Base-by-base conservation (phyloP, 2,797 vertebrate species). In the Chaunax sp. region DNA sequence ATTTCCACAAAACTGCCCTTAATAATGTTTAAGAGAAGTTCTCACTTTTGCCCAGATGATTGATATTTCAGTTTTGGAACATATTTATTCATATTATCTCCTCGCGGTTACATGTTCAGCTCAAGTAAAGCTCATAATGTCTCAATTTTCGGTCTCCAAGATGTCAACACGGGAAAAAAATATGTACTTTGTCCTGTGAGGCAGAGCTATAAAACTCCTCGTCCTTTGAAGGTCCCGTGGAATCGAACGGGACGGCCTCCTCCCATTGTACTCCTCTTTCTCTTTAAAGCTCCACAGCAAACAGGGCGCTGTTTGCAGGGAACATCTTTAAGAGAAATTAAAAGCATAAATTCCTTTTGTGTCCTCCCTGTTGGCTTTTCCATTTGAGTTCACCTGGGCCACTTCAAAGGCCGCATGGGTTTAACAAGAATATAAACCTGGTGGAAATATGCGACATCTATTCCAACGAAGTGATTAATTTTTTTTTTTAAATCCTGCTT, bases 161-260 rank as follows among this genome's bases (percentile, higher is more conserved):
- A 75, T 59, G 71, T 82, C 66, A 84, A 79, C 82, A 82, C 44
- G 63, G 55, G 19, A 54, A 68, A 72, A 71, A 65, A 63, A 60
- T 58, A 61, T 69, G 80, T 51, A 77, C 86, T 84, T 84, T 89
- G 83, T 82, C 84, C 80, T 80, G 54, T 70, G 68, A 79, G 69
- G 78, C 35, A 75, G 51, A 55, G 77, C 77, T 66, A 85, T 88
- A 88, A 90, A 91, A 71, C 13, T 16, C 47, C 55, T 58, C 40
- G n/a, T 53, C 57, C 82, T 90, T 87, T 89, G 81, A 93, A 91
- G 85, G 70, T 69, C 75, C 53, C 62, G 75, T 74, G 60, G 77
- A 79, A 69, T 44, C 66, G 66, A 78, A 83, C 66, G 45, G 40
- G 66, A 70, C 55, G 51, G 50, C 72, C 70, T 35, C 70, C 73